These are phyloP conservation scores for Heliconius hermathena DNA, from an alignment of 1,140 invertebrate species.

Conservation along the genomic window DNA sequence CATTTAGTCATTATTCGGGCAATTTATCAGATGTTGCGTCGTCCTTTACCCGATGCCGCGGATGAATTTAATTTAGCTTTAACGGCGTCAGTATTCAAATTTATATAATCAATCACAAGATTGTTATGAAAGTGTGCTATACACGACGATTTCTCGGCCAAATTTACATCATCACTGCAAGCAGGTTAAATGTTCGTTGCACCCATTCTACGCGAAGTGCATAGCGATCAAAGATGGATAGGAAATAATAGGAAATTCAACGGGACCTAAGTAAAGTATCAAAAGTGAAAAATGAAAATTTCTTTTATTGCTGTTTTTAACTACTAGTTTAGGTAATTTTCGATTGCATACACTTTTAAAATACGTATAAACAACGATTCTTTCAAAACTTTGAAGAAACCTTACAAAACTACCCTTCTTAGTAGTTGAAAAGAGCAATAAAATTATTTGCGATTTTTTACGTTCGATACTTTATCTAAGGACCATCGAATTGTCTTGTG, in stretches of 20 bases:
- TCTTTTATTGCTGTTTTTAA: no score
- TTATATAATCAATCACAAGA: slow-evolving; percentile 79
- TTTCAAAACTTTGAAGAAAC: no score
- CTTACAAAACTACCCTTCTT: no score
- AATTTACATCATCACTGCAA: slow-evolving; percentile 75
- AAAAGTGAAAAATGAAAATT: no score
- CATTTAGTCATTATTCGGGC: slow-evolving; percentile 73
- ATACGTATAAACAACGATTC: no score
- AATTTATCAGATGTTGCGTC: slow-evolving; percentile 74
- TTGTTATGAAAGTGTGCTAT: slow-evolving; percentile 80
- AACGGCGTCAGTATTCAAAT: slow-evolving; percentile 77
- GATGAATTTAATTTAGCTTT: slow-evolving; percentile 77
- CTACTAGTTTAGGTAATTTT: no score
- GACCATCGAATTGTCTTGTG: neutral
- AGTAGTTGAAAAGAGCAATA: neutral
- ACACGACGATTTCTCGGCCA: slow-evolving; percentile 74
- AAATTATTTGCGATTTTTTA: no score
- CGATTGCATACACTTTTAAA: no score
- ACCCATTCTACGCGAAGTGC: slow-evolving; percentile 47
- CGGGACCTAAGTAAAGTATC: no score
- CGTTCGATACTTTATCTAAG: no score
- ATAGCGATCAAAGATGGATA: neutral
- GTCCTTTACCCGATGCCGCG: slow-evolving; percentile 75
- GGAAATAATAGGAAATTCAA: no score
- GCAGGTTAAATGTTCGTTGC: slow-evolving; percentile 58